These are phyloP conservation scores for Hyperoplus immaculatus DNA, from an alignment of 2,797 vertebrate species.

Conservation along the genomic window DNA sequence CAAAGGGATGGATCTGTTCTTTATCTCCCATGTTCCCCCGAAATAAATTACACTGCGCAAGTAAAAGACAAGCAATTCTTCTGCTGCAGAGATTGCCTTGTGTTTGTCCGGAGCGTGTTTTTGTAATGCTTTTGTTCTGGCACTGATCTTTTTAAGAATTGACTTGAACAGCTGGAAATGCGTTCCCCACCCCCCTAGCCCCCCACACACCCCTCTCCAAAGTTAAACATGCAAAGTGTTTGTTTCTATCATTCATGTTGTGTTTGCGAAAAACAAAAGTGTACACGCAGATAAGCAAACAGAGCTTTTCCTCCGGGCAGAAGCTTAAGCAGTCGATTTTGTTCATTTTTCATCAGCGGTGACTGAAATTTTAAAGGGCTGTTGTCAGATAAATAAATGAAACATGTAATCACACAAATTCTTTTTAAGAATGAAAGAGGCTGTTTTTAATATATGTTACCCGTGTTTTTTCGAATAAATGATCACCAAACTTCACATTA, in stretches of 20 bases:
- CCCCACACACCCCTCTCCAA: slow-evolving; percentile 8
- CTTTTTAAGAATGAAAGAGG: slow-evolving; percentile 26
- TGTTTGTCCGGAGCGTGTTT: slow-evolving; percentile 36
- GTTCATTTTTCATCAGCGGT: slow-evolving; percentile 49
- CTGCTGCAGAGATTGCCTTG: slow-evolving; percentile 43
- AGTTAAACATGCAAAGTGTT: slow-evolving; percentile 70
- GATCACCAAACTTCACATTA: not conserved
- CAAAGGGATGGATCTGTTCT: slow-evolving; percentile 47
- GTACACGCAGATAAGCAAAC: slow-evolving; percentile 61
- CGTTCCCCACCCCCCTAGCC: slow-evolving; percentile 6
- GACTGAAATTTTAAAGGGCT: slow-evolving; percentile 45
- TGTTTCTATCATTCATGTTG: slow-evolving; percentile 70
- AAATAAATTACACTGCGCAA: slow-evolving; percentile 54
- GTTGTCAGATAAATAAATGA: slow-evolving; percentile 33
- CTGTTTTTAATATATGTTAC: slow-evolving; percentile 3
- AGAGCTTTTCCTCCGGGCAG: slow-evolving; percentile 24
- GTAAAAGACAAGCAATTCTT: slow-evolving; percentile 57
- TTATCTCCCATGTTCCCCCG: slow-evolving; percentile 57
- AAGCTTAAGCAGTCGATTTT: slow-evolving; percentile 46
- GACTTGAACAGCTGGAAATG: slow-evolving; percentile 66
- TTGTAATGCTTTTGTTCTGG: slow-evolving; percentile 46
- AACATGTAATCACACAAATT: slow-evolving; percentile 14
- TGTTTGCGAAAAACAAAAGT: slow-evolving; percentile 61
- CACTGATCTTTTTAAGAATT: slow-evolving; percentile 51
- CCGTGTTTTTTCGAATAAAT: not conserved